Conservation (phyloP, 2,888 invertebrate species). For the Nebria brevicollis region DNA sequence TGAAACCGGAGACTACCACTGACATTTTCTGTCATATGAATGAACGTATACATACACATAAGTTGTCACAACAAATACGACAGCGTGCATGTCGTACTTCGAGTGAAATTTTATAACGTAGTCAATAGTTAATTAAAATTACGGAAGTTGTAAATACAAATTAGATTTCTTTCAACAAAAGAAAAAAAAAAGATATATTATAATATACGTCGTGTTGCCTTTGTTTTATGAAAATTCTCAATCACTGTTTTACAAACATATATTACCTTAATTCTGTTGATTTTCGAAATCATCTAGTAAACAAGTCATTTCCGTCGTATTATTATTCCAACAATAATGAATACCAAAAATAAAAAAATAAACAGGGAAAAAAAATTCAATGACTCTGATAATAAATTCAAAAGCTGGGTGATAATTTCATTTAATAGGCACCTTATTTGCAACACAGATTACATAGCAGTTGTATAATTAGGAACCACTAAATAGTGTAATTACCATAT, state of each 20-base stretch:
- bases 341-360: constrained; percentile 20
- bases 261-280: constrained; percentile 6
- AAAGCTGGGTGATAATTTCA: constrained; percentile 35
- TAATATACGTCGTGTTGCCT: no score
- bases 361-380: constrained; percentile 14
- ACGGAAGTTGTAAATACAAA: neutral
- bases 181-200: neutral
- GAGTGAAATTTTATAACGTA: neutral
- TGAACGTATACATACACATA: neutral
- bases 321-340: constrained; percentile 29
- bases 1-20: neutral
- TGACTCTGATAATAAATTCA: neutral
- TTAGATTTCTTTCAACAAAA: neutral
- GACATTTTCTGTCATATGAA: constrained; percentile 17
- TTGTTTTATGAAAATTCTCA: no score
- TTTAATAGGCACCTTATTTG: constrained; percentile 42
- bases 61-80: neutral
- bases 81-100: neutral
- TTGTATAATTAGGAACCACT: constrained; percentile 38
- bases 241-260: neutral
- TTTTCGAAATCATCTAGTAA: constrained; percentile 26
- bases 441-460: constrained; percentile 33
- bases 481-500: constrained; percentile 46
- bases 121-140: constrained; percentile 1
- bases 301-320: constrained; percentile 34